phyloP scores from a whole-genome alignment of 2,113 vertebrate species.

The Trochalopteron elliotii region DNA sequence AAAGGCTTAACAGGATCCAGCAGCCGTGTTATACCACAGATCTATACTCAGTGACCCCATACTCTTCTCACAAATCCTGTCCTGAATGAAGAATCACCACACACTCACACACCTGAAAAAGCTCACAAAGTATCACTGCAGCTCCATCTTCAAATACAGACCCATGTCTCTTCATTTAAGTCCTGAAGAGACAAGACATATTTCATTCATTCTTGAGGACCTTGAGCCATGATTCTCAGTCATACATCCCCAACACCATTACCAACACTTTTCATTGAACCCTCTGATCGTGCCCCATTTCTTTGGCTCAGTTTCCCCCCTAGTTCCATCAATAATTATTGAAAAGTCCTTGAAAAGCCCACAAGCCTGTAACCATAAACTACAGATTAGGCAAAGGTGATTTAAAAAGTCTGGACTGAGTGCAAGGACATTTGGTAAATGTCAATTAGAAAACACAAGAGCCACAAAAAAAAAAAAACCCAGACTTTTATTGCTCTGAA shows the following conservation, averaged over 20 bases:
- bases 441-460: not conserved
- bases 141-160: not conserved
- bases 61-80: not conserved
- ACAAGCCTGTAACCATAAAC: not conserved
- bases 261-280: not conserved
- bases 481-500: not conserved
- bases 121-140: not conserved
- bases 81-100: not conserved
- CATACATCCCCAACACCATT: not conserved
- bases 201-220: not conserved
- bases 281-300: not conserved
- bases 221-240: not conserved
- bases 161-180: not conserved
- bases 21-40: not conserved
- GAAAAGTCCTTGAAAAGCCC: not conserved
- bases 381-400: not conserved
- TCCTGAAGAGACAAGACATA: not conserved
- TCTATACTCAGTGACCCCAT: not conserved
- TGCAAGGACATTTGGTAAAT: not conserved
- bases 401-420: not conserved
- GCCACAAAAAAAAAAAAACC: no score
- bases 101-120: not conserved
- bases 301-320: not conserved
- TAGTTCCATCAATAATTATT: not conserved
- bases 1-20: not conserved